Evolutionary conservation across 2,113 vertebrate genomes (phyloP).

Genomic region (Cettia cetti): DNA sequence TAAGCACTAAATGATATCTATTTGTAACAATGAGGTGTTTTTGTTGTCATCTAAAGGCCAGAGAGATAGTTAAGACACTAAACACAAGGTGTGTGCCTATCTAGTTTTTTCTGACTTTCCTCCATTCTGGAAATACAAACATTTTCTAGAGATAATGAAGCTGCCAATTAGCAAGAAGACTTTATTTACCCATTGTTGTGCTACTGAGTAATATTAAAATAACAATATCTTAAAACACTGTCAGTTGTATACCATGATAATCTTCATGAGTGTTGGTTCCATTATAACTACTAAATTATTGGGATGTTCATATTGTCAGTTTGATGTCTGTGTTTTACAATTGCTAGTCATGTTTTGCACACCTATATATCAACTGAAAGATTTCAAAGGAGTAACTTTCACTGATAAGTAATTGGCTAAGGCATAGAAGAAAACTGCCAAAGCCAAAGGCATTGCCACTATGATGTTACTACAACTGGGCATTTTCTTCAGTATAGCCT

Average conservation of each 20-base stretch:
- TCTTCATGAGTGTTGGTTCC: neutral
- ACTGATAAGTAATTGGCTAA: neutral
- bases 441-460: neutral
- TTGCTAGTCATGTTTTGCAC: neutral
- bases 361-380: neutral
- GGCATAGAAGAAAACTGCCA: neutral
- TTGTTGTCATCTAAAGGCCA: neutral
- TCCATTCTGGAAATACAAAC: neutral
- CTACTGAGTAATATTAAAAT: neutral
- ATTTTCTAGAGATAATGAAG: neutral
- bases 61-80: neutral
- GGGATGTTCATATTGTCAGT: neutral
- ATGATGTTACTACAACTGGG: neutral
- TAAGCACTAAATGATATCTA: slow-evolving; percentile 32
- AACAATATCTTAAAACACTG: neutral
- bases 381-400: neutral
- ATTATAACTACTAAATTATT: neutral
- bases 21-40: slow-evolving; percentile 23
- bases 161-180: neutral
- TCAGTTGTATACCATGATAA: neutral
- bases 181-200: neutral
- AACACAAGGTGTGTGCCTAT: neutral
- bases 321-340: neutral
- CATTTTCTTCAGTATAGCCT: neutral
- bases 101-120: neutral